phyloP scores from a whole-genome alignment of 2,888 invertebrate species.

The Helicoverpa assulta region DNA sequence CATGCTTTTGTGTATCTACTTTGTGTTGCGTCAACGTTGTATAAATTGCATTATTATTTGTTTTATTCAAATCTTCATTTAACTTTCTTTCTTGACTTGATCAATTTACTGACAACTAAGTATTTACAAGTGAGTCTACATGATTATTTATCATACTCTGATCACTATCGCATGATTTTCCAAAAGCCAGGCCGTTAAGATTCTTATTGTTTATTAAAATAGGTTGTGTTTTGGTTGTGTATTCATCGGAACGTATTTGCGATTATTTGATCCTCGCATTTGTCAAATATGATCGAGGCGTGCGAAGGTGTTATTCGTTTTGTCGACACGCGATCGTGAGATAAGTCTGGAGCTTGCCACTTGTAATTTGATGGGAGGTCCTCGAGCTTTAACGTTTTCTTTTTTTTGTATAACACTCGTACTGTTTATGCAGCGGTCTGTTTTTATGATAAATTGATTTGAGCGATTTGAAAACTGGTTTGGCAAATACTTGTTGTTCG shows the following conservation, averaged over 20 bases:
- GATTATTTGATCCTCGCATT: constrained; percentile 81
- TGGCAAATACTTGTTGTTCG: constrained; percentile 19
- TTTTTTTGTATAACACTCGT: constrained; percentile 65
- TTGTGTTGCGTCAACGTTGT: constrained; percentile 50
- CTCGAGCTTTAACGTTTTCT: constrained; percentile 69
- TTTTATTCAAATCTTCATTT: constrained; percentile 58
- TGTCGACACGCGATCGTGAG: constrained; percentile 84
- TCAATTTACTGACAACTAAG: constrained; percentile 68
- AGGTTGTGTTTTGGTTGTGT: constrained; percentile 65
- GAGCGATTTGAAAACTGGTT: constrained; percentile 33
- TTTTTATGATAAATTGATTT: constrained; percentile 48
- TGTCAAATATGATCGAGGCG: constrained; percentile 83
- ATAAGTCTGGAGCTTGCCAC: constrained; percentile 81
- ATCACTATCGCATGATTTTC: constrained; percentile 71
- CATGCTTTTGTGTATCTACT: constrained; percentile 60
- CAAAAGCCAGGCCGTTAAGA: constrained; percentile 58
- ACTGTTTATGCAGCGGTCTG: constrained; percentile 52
- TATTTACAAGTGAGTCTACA: constrained; percentile 70
- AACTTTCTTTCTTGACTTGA: constrained; percentile 69
- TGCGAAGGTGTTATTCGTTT: constrained; percentile 83
- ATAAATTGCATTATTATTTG: constrained; percentile 50
- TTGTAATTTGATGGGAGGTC: constrained; percentile 85
- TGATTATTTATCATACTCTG: constrained; percentile 75
- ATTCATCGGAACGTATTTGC: constrained; percentile 68
- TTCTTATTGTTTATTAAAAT: constrained; percentile 65